Conservation (phyloP, 2,113 vertebrate species). For the Stigmatopora nigra region DNA sequence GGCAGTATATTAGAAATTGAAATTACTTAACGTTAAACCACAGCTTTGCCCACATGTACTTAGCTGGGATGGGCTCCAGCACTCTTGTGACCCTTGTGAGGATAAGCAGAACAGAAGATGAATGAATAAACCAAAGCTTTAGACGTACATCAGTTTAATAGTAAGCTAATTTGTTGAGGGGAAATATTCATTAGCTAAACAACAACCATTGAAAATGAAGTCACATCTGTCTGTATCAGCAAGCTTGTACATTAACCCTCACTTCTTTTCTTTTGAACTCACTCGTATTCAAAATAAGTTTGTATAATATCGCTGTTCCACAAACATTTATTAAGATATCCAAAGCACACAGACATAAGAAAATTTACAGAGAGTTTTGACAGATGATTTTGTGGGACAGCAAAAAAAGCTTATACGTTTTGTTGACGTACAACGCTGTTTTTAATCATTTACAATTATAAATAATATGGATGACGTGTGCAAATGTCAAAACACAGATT, state of each 20-base stretch:
- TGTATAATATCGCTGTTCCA: not conserved
- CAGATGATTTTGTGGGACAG: not conserved
- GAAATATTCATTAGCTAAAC: not conserved
- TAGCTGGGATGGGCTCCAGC: too few species aligned
- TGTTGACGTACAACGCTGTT: conserved; percentile 14
- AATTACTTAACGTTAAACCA: conserved; percentile 1
- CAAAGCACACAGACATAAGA: not conserved
- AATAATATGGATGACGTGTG: not conserved
- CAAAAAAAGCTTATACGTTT: not conserved
- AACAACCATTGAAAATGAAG: not conserved
- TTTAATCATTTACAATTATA: not conserved
- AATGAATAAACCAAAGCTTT: not conserved
- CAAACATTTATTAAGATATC: not conserved
- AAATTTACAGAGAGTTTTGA: not conserved
- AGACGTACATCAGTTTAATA: not conserved
- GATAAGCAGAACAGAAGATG: too few species aligned
- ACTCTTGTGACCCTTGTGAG: too few species aligned
- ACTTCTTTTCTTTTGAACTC: conserved; percentile 10
- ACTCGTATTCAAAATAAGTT: conserved; percentile 21
- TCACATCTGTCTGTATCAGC: conserved; percentile 48
- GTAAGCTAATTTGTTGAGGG: not conserved
- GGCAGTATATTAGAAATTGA: conserved; percentile 15
- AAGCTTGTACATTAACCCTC: conserved; percentile 13
- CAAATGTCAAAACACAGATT: conserved; percentile 6
- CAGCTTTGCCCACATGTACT: not conserved